Evolutionary conservation across 1,140 invertebrate species (phyloP).

Genomic region (Drosophila repleta): DNA sequence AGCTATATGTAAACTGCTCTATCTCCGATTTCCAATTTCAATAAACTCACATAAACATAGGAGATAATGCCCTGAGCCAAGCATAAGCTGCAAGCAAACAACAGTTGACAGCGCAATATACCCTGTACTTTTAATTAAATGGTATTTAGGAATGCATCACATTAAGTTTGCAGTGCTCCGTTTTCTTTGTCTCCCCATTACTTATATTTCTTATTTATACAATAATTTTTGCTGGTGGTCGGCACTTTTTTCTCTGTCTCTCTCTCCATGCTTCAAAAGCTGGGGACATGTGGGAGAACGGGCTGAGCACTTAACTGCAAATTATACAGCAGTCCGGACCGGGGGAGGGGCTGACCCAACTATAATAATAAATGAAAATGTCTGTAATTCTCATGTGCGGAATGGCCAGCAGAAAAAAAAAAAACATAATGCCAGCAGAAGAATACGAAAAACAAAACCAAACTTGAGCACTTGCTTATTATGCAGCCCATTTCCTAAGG

Average conservation of each 20-base stretch:
- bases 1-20: neutral
- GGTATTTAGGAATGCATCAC: conserved; percentile 31
- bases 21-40: neutral
- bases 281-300: conserved; percentile 57
- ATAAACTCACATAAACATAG: neutral
- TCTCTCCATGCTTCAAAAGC: conserved; percentile 52
- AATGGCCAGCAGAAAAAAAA: conserved; percentile 27
- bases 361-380: conserved; percentile 81
- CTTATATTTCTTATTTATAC: conserved; percentile 38
- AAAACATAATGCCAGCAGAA: conserved; percentile 5
- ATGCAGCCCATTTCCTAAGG: conserved; percentile 70
- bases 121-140: conserved; percentile 20
- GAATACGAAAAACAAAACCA: conserved; percentile 27
- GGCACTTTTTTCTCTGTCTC: conserved; percentile 39
- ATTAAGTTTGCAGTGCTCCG: conserved; percentile 18
- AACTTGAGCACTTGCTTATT: conserved; percentile 63
- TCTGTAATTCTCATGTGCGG: conserved; percentile 77
- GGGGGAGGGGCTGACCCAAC: conserved; percentile 42
- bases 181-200: conserved; percentile 34
- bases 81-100: neutral
- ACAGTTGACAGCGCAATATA: neutral
- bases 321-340: conserved; percentile 51
- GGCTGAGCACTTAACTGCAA: conserved; percentile 60
- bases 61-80: neutral
- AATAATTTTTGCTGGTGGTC: conserved; percentile 55